Conservation (phyloP, 2,113 vertebrate species). For the Cromileptes altivelis region DNA sequence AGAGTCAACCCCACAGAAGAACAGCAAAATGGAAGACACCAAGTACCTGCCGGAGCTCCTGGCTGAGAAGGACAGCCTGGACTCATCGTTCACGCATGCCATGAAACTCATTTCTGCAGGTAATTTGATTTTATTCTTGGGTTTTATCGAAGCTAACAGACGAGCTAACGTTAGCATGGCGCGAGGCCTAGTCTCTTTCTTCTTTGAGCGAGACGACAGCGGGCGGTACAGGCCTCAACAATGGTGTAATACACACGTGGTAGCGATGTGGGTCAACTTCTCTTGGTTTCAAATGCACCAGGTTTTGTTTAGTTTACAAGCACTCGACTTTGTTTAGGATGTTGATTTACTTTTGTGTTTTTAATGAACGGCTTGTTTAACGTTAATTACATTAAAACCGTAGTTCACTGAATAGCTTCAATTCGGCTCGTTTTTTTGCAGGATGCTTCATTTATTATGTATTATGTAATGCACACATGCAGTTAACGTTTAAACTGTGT, state of each 20-base stretch:
- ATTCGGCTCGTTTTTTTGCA: too few species aligned
- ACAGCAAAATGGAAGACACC: conserved; percentile 92
- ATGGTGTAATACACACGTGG: conserved; percentile 71
- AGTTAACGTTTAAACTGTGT: too few species aligned
- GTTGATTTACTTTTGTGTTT: too few species aligned
- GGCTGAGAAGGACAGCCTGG: conserved; percentile 97
- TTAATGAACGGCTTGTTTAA: too few species aligned
- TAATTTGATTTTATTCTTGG: conserved; percentile 11
- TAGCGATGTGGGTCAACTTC: conserved; percentile 5
- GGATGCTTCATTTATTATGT: too few species aligned
- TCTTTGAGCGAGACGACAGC: not conserved
- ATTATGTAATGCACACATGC: not conserved
- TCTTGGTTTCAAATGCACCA: not conserved
- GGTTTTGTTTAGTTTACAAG: not conserved
- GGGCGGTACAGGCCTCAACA: conserved; percentile 48
- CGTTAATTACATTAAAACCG: too few species aligned
- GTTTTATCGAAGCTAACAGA: fast-evolving
- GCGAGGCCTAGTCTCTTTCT: not conserved
- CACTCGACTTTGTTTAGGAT: not conserved
- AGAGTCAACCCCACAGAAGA: conserved; percentile 55
- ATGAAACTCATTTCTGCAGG: conserved; percentile 88
- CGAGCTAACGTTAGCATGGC: not conserved
- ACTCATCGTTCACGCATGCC: conserved; percentile 96
- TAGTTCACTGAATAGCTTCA: too few species aligned
- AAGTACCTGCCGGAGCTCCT: conserved; percentile 96